Percentiles rank a stretch among this genome's conserved stretches.
Evolutionary conservation across 2,888 invertebrate species (phyloP).

Genomic region (Sphaerolaimus hirsutus): DNA sequence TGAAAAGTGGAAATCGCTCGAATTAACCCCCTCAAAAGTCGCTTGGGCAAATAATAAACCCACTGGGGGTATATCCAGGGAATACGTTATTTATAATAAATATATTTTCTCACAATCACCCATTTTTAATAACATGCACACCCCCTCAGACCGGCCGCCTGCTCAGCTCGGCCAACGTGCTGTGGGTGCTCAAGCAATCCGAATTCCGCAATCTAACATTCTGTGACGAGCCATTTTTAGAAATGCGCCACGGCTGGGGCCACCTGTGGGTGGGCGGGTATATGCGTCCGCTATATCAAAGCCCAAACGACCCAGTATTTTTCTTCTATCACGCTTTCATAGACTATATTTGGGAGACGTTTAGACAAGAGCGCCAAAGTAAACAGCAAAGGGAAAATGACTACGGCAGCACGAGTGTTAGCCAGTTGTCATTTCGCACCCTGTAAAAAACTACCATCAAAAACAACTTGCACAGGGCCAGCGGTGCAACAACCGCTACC

Average conservation of each 20-base stretch:
- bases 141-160: too few species aligned
- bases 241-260: conserved; percentile 7
- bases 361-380: conserved; percentile 16
- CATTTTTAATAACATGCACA: too few species aligned
- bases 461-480: too few species aligned
- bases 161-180: conserved; percentile 9
- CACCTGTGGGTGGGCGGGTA: background rate
- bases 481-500: too few species aligned
- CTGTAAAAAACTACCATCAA: too few species aligned
- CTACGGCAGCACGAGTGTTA: conserved; percentile 10
- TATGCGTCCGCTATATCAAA: background rate
- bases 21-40: too few species aligned
- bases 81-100: too few species aligned
- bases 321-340: conserved; percentile 23
- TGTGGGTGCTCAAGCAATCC: conserved; percentile 15
- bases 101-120: too few species aligned
- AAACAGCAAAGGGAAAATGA: conserved; percentile 17
- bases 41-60: too few species aligned
- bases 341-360: conserved; percentile 20
- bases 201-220: conserved; percentile 18
- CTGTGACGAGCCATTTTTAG: conserved; percentile 22
- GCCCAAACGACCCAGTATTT: conserved; percentile 9
- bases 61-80: too few species aligned
- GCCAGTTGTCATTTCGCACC: too few species aligned
- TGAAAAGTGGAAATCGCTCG: too few species aligned